phyloP scores from a whole-genome alignment of 2,797 vertebrate species.

The Galago senegalensis region DNA sequence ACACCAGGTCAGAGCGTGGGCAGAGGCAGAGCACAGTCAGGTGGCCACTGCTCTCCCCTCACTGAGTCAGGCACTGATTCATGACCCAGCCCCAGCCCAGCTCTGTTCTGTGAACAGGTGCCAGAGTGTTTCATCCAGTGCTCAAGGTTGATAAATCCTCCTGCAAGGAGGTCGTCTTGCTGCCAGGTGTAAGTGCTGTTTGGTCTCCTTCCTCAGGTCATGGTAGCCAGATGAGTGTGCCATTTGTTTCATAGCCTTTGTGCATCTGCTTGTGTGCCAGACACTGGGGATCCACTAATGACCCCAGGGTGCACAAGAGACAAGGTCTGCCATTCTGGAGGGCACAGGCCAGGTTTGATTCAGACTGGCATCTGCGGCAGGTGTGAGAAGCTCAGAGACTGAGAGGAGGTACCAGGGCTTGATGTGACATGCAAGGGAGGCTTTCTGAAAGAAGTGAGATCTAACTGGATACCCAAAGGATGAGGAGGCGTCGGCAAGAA shows the following conservation, averaged over 20 bases:
- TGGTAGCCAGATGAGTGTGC: not conserved
- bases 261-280: not conserved
- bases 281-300: not conserved
- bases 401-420: not conserved
- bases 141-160: not conserved
- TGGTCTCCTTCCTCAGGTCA: not conserved
- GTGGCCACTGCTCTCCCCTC: fast-evolving
- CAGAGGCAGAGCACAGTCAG: fast-evolving
- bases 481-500: not conserved
- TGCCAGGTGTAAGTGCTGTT: too few species aligned
- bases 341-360: not conserved
- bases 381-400: not conserved
- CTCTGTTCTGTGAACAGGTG: too few species aligned
- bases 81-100: too few species aligned
- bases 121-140: too few species aligned
- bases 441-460: not conserved
- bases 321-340: not conserved
- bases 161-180: not conserved
- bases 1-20: not conserved
- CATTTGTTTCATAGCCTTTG: not conserved
- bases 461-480: not conserved
- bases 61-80: fast-evolving
- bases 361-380: not conserved
- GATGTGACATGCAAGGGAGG: not conserved
- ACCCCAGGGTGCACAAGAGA: not conserved